These are phyloP conservation scores for Felis chaus DNA, from an alignment of 2,113 vertebrate species.

Conservation along the genomic window DNA sequence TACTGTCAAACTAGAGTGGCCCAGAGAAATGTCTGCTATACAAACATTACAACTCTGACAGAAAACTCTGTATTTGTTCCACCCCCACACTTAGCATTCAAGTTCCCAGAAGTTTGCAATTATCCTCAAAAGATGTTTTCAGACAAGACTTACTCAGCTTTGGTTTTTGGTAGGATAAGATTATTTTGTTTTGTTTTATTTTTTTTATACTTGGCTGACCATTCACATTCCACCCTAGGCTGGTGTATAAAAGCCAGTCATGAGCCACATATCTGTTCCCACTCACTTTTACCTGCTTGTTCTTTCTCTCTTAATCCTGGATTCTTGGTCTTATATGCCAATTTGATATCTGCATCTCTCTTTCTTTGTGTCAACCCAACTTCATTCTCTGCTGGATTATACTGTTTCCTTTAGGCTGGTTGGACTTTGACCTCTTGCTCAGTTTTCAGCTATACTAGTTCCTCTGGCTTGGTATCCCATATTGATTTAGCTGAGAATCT, in stretches of 20 bases:
- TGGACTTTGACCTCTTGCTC: background rate
- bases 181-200: slow-evolving; percentile 52
- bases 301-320: background rate
- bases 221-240: background rate
- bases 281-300: background rate
- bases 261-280: background rate
- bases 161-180: slow-evolving; percentile 49
- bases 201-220: slow-evolving; percentile 48
- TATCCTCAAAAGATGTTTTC: slow-evolving; percentile 72
- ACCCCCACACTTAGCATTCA: slow-evolving; percentile 60
- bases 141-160: slow-evolving; percentile 71
- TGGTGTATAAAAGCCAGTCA: background rate
- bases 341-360: background rate
- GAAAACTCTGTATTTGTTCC: slow-evolving; percentile 56
- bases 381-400: background rate
- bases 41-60: slow-evolving; percentile 47
- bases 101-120: slow-evolving; percentile 77
- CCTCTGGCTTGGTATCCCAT: background rate
- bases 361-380: background rate
- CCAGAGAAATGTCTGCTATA: background rate
- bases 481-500: background rate
- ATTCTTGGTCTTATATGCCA: background rate
- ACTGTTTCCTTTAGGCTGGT: background rate
- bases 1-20: background rate
- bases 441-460: background rate